A percentile compares a stretch with the other conserved stretches of the same genome.
Evolutionary conservation across 2,113 vertebrate species (phyloP).

Genomic region (Serilophus lunatus): DNA sequence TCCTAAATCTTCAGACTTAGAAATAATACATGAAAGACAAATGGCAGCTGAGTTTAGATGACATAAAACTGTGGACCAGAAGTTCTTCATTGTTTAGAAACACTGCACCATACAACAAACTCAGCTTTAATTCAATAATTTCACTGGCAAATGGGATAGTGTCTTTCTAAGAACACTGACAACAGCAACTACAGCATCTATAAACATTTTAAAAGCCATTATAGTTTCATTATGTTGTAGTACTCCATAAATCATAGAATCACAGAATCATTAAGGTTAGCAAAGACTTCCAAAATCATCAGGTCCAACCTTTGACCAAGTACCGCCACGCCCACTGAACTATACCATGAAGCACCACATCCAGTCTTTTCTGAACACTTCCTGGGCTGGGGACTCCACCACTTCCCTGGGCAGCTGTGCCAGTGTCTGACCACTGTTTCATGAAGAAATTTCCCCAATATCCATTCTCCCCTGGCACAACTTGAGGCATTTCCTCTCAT

Average conservation of each 20-base stretch:
- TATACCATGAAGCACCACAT: neutral
- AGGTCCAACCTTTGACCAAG: neutral
- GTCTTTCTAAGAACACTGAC: neutral
- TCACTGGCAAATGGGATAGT: neutral
- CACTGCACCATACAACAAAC: neutral
- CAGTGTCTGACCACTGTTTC: neutral
- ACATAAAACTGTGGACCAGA: neutral
- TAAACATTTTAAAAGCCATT: neutral
- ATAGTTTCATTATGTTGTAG: neutral
- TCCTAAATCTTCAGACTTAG: neutral
- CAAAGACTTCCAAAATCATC: neutral
- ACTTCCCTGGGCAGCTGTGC: neutral
- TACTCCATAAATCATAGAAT: neutral
- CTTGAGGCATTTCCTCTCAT: neutral
- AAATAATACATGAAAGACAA: neutral
- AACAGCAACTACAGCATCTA: neutral
- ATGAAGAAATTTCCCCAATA: neutral
- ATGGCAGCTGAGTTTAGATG: neutral
- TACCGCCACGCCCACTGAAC: neutral
- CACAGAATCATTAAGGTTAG: neutral
- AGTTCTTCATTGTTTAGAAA: neutral
- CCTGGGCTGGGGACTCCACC: neutral
- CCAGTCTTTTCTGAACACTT: neutral
- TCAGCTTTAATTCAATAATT: neutral
- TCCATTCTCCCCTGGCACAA: neutral